Conservation (phyloP, 2,113 vertebrate genomes). For the Candoia aspera region DNA sequence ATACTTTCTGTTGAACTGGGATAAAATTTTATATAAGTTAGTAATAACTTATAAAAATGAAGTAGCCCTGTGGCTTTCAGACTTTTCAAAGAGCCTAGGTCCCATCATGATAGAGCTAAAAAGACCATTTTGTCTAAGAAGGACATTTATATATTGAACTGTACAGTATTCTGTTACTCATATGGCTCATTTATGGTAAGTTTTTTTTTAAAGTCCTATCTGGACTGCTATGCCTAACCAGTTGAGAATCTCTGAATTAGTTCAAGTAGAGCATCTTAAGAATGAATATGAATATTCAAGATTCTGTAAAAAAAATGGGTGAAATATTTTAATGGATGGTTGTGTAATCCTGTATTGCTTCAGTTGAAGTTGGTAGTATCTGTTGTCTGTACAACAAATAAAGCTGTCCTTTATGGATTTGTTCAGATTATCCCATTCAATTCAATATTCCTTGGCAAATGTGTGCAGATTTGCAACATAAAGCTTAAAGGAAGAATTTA, state of each 20-base stretch:
- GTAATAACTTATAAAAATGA: background rate
- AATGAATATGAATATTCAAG: rapidly evolving
- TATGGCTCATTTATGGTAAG: background rate
- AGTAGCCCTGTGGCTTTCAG: background rate
- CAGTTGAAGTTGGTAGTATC: background rate
- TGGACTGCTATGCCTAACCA: background rate
- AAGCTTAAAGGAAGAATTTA: background rate
- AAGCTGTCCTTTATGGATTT: background rate
- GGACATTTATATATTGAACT: background rate
- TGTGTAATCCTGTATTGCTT: background rate
- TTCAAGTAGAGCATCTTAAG: rapidly evolving
- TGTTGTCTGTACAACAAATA: background rate
- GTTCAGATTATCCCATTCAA: background rate
- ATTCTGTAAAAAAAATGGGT: slow-evolving; percentile 12
- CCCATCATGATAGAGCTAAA: background rate
- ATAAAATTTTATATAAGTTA: background rate
- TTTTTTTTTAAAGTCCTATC: background rate
- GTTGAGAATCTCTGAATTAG: background rate
- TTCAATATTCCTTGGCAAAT: background rate
- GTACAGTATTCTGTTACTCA: background rate
- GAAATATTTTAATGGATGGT: rapidly evolving
- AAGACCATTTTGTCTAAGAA: background rate
- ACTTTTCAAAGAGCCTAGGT: background rate
- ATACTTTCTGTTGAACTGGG: background rate
- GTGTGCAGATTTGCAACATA: background rate